These are phyloP conservation scores for Enteromius paludinosus DNA, from an alignment of 2,797 vertebrate species.

Conservation along the genomic window DNA sequence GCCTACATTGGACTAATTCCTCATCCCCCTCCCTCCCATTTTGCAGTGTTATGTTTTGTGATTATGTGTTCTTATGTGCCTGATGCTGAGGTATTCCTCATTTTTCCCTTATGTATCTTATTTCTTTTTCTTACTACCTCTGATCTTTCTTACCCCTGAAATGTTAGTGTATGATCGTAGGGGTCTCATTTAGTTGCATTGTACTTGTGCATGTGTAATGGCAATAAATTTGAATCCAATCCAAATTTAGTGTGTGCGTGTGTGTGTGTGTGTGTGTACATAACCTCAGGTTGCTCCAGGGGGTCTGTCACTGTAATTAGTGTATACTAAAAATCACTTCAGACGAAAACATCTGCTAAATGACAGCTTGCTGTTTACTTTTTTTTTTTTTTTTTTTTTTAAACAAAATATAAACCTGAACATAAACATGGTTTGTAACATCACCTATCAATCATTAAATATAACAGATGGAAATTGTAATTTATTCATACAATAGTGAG, in stretches of 20 bases:
- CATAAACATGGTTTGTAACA: not conserved
- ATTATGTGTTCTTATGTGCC: too few species aligned
- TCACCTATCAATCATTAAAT: not conserved
- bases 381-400: not conserved
- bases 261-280: not conserved
- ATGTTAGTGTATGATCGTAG: too few species aligned
- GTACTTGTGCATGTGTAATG: too few species aligned
- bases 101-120: too few species aligned
- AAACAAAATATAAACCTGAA: not conserved
- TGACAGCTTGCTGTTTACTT: not conserved
- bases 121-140: too few species aligned
- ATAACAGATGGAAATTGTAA: not conserved
- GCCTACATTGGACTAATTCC: too few species aligned
- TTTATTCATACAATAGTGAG: not conserved
- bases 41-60: too few species aligned
- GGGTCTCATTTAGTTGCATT: too few species aligned
- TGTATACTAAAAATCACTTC: not conserved
- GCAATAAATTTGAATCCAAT: too few species aligned
- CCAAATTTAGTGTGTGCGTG: not conserved
- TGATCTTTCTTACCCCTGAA: too few species aligned
- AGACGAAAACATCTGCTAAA: slow-evolving; percentile 1
- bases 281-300: slow-evolving; percentile 13
- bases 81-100: too few species aligned
- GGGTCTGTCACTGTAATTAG: not conserved
- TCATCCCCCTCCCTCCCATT: too few species aligned